Evolutionary conservation across 2,113 vertebrate genomes (phyloP), one percentile per base, ranked within the genome.

Genomic region (Nycticorax nycticorax): DNA sequence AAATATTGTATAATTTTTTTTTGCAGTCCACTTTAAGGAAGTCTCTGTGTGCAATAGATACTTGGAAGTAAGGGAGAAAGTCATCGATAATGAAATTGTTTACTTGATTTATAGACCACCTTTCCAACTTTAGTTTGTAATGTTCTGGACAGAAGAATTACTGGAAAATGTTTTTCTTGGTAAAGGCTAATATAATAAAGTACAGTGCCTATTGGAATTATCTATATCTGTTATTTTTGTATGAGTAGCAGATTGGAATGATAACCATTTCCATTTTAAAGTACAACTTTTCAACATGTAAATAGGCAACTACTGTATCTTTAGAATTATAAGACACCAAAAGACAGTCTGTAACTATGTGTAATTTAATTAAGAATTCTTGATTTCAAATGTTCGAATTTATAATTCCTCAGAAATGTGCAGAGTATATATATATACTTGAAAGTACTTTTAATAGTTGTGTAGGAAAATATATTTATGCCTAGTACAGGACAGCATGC

Each of bases 131-230:
- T 23, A 62, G 39, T 93, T 93, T 63, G 59, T 83, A 79, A 94
- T 52, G 50, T 86, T 90, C 78, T 83, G 55, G 23, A 76, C 10
- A 80, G 71, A 90, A 89, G 79, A 77, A 60, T 18, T 48, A n/a
- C 45, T 69, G 88, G 57, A 82, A 89, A 91, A 94, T 76, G 21
- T 79, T 94, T 87, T 92, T 48, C 67, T 80, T 88, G 71, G 73
- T 92, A 89, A 88, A 93, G 43, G 62, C 39, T 82, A 83, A 75
- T 68, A 82, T 73, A 83, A 75, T 91, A 85, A 94, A 81, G 43
- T 56, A 39, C 48, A 62, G 66, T 82, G 48, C 17, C 66, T 66
- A 56, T 56, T 56, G 69, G 56, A 87, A 87, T 86, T 75, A 53
- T 48, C 21, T 66, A 9, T 85, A 82, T 72, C 69, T 93, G 75